These are phyloP conservation scores for Actinia tenebrosa DNA, from an alignment of 64 coral and sea anemone genomes.

Conservation along the genomic window DNA sequence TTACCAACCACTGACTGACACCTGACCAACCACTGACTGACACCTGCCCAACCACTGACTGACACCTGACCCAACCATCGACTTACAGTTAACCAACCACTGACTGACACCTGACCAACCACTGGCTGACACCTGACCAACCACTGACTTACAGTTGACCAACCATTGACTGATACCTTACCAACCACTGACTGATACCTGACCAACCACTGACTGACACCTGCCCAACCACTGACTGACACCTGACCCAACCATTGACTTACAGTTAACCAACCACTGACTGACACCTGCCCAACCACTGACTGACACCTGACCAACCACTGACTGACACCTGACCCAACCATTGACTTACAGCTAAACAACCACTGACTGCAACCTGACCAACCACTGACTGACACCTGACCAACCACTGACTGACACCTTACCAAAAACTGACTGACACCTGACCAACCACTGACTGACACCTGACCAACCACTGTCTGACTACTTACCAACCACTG, in stretches of 20 bases:
- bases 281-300: constrained; percentile 11
- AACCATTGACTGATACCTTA: no score
- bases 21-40: not conserved
- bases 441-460: not conserved
- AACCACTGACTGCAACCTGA: not conserved
- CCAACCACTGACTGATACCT: not conserved
- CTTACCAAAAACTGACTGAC: not conserved
- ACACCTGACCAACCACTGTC: not conserved
- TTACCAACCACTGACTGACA: constrained; percentile 2
- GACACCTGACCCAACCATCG: no score
- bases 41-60: not conserved
- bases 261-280: not conserved
- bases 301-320: not conserved
- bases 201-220: not conserved
- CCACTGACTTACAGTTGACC: no score
- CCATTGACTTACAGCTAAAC: no score
- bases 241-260: no score
- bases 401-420: constrained; percentile 13
- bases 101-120: no score
- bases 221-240: not conserved
- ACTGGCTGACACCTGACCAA: no score
- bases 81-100: no score
- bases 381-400: constrained; percentile 2
- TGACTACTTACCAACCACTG: no score
- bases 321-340: not conserved